Evolutionary conservation across 2,113 vertebrate species (phyloP), one percentile per base, ranked within the genome.

Genomic region (Campylorhamphus procurvoides): DNA sequence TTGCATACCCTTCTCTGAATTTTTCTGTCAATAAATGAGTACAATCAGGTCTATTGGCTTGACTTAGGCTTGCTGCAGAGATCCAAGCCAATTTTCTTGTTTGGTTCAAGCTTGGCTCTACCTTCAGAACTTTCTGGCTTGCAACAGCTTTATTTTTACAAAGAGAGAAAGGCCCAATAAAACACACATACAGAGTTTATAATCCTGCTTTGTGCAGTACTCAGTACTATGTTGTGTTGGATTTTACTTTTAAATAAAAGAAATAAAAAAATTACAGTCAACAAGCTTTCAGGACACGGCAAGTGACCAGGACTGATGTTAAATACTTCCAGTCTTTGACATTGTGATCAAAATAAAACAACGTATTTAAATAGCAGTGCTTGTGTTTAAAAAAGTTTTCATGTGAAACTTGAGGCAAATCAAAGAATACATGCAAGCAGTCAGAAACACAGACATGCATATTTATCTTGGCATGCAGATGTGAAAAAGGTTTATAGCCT

Each of bases 81-180:
- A 91, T 84, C 68, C 72, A 89, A 85, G 91, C 59, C 62, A 96
- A 17, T 52, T 52, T 46, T 79, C 93, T 84, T 95, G 68, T 92
- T 97, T 93, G 88, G 72, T 96, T 95, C 81, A 95, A 93, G 83
- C 72, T 96, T 97, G 96, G 94, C 94, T 96, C 93, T 89, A 87
- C 72, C 49, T 90, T 92, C 15, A 7, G 88, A 96, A 96, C 68
- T 87, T 94, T 50, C 80, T 93, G 94, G 94, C 95, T 96, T 91
- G 44, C 55, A 89, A 86, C 50, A 87, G 59, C 89, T 96, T 96
- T 95, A 90, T 96, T 97, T 97, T 97, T 89, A 96, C 63, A 81
- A 94, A 97, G 93, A 94, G 55, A 96, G 77, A 96, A 96, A 90
- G 81, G 69, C 53, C 53, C 72, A 93, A 28, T 92, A 94, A 96